phyloP scores from a whole-genome alignment of 2,113 vertebrate genomes.

The Clarias gariepinus region DNA sequence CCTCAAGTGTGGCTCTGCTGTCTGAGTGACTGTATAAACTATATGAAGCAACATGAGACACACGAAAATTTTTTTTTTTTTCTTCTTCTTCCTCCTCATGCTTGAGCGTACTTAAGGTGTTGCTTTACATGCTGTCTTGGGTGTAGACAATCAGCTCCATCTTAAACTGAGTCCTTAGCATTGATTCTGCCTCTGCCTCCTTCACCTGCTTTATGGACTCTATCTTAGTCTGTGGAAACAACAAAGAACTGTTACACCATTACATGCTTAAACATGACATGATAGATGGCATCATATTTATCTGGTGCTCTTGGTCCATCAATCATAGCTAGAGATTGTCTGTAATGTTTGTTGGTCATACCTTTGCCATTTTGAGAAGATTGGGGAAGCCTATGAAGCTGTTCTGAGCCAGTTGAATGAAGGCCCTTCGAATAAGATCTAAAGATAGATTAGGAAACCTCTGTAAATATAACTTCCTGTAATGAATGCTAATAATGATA shows the following conservation, averaged over 20 bases:
- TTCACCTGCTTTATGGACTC: slow-evolving; percentile 73
- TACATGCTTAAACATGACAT: neutral
- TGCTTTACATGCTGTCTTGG: slow-evolving; percentile 77
- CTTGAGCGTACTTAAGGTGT: slow-evolving; percentile 44
- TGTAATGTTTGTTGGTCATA: slow-evolving; percentile 16
- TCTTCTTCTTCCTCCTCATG: neutral
- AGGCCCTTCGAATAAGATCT: slow-evolving; percentile 64
- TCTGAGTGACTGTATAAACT: neutral
- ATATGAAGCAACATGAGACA: rapidly evolving
- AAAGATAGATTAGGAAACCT: neutral
- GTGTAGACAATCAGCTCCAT: slow-evolving; percentile 85
- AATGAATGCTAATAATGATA: neutral
- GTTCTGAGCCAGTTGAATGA: slow-evolving; percentile 63
- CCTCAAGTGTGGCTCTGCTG: slow-evolving; percentile 48
- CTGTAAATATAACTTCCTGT: neutral
- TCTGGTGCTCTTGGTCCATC: neutral
- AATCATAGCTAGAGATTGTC: neutral
- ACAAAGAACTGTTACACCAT: neutral
- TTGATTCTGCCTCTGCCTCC: slow-evolving; percentile 63
- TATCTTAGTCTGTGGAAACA: slow-evolving; percentile 69
- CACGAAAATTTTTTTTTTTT: rapidly evolving
- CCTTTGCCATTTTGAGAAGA: slow-evolving; percentile 70
- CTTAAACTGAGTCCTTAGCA: slow-evolving; percentile 79
- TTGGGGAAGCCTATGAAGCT: slow-evolving; percentile 71
- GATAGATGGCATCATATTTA: neutral